Evolutionary conservation across 2,797 vertebrate species (phyloP).

Genomic region (Diceros bicornis): DNA sequence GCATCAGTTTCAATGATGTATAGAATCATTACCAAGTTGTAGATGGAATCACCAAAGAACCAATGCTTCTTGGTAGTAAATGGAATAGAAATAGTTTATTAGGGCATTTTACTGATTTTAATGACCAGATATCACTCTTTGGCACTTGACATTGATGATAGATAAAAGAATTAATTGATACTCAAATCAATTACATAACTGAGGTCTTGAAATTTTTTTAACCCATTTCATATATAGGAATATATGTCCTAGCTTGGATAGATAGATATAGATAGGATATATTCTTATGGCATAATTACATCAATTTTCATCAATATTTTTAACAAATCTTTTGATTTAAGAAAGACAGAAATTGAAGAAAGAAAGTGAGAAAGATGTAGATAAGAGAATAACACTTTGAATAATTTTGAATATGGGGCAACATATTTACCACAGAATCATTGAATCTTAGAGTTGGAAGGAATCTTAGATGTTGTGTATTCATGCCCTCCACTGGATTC

Average conservation of each 20-base stretch:
- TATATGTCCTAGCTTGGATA: neutral
- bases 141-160: neutral
- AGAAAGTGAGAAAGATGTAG: neutral
- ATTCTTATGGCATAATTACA: neutral
- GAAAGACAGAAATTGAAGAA: neutral
- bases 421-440: neutral
- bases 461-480: neutral
- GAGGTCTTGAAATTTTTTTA: neutral
- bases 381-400: constrained; percentile 15
- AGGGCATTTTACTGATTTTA: neutral
- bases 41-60: neutral
- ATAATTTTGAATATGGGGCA: neutral
- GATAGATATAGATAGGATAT: neutral
- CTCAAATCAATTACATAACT: neutral
- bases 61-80: neutral
- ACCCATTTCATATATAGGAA: neutral
- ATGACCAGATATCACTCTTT: neutral
- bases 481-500: neutral
- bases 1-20: neutral
- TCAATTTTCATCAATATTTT: constrained; percentile 37
- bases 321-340: neutral
- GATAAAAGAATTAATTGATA: constrained; percentile 22
- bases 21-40: neutral
- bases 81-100: neutral
- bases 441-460: neutral